These are phyloP conservation scores for Odontomachus brunneus DNA, from an alignment of 1,140 invertebrate genomes.

Conservation along the genomic window DNA sequence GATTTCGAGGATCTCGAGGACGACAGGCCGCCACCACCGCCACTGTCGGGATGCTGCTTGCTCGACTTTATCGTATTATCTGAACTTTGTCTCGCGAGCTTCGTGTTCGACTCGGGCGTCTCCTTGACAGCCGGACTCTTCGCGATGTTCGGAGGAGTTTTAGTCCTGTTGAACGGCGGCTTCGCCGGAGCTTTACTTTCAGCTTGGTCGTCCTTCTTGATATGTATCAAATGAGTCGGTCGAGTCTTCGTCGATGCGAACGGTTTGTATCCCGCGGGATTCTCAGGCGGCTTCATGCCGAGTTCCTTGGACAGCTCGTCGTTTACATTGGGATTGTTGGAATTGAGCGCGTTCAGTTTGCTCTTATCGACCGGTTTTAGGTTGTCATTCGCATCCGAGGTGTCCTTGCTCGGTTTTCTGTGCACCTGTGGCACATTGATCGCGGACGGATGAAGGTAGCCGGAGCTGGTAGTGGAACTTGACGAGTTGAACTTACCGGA, in stretches of 20 bases:
- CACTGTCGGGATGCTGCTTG: constrained; percentile 13
- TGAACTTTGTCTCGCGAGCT: constrained; percentile 67
- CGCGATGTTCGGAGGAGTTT: constrained; percentile 76
- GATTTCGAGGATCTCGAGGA: constrained; percentile 61
- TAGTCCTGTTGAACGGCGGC: constrained; percentile 76
- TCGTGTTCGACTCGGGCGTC: constrained; percentile 38
- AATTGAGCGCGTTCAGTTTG: constrained; percentile 49
- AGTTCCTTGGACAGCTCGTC: constrained; percentile 76
- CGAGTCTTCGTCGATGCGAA: constrained; percentile 18
- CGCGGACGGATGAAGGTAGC: constrained; percentile 90
- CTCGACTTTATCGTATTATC: constrained; percentile 60
- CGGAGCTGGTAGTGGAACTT: constrained; percentile 89
- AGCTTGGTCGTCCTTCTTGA: constrained; percentile 61
- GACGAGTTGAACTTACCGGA: constrained; percentile 83
- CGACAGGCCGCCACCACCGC: neutral
- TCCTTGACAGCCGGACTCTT: constrained; percentile 62
- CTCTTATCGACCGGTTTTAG: constrained; percentile 2
- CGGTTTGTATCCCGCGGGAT: constrained; percentile 35
- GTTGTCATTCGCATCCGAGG: constrained; percentile 23
- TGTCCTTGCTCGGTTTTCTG: constrained; percentile 5
- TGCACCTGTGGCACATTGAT: constrained; percentile 84
- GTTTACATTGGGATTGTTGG: constrained; percentile 72
- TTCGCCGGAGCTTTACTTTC: constrained; percentile 59
- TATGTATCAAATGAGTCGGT: constrained; percentile 39
- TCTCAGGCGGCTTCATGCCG: constrained; percentile 66